Evolutionary conservation across 2,113 vertebrate species (phyloP).

Genomic region (Vulpes lagopus): DNA sequence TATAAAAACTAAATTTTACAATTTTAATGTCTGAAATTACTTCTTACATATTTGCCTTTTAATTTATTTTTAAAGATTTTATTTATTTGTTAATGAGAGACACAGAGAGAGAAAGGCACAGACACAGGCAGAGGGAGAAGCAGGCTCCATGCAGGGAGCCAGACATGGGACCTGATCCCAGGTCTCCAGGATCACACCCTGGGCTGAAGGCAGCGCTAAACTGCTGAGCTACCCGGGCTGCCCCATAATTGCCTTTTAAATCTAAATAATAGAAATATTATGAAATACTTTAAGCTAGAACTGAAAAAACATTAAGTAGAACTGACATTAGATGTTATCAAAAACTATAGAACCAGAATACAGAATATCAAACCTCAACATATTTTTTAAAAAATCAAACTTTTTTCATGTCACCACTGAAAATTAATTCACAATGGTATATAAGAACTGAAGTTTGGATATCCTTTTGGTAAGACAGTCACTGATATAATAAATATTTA

Average conservation of each 20-base stretch:
- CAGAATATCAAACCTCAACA: background rate
- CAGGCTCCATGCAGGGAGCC: no score
- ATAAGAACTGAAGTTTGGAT: background rate
- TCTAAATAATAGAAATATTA: background rate
- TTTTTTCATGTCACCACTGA: background rate
- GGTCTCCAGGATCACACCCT: no score
- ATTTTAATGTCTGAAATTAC: background rate
- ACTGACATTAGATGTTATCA: background rate
- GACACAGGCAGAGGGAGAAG: no score
- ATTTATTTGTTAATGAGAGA: no score
- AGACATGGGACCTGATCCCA: no score
- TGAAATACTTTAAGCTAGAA: conserved; percentile 27
- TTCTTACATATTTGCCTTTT: background rate
- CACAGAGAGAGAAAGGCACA: no score
- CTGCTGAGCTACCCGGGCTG: no score
- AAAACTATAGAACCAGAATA: background rate
- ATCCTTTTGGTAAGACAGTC: background rate
- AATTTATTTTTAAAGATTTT: no score
- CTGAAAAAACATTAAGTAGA: background rate
- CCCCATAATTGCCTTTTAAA: background rate
- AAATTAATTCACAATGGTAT: background rate
- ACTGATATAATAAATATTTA: background rate
- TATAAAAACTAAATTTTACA: conserved; percentile 20
- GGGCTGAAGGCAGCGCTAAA: no score
- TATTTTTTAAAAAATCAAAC: background rate